Base-by-base conservation (phyloP, 2,113 vertebrate species). In the Erythrocebus patas region DNA sequence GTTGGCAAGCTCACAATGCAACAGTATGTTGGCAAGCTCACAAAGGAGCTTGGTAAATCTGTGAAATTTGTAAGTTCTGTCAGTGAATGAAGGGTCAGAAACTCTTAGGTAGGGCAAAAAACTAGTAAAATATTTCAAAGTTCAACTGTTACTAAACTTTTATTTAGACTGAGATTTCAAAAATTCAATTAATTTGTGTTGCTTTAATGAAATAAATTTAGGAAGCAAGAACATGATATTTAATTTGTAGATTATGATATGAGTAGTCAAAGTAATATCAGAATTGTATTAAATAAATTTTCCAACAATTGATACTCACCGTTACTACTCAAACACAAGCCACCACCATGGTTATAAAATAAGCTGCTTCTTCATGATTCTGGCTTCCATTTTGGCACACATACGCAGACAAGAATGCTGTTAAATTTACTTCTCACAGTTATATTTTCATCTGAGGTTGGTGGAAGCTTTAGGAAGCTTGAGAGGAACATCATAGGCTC, bases 301-400 rank as follows among this genome's bases (percentile, higher is more conserved):
- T 59, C 57, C 57, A 59, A 23, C 22, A 59, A 25, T 59, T 59
- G 57, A 59, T 95, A 99, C 99, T 93, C 94, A 99, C 99, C 92
- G 84, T 98, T 89, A 3, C 99, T 98, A 35, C 99, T 99, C 14
- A 99, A 1, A 92, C 99, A 99, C 99, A 99, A 99, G 0, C 99
- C 99, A 84, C 99, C 99, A 0, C 99, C 99, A 1, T 99, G 99
- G 87, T 99, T 98, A 96, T 97, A 99, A 85, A 99, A 90, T n/a
- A 99, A 23, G 0, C 99, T 99, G 81, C 99, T 99, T 88, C 98
- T 98, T 88, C 98, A 98, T 8, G 98, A 97, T 0, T 66, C 90
- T 0, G 95, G n/a, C 0, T 55, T 84, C 50, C 66, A 97, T 68
- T 80, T 98, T 25, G 99, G 99, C 96, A 99, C 96, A 96, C 98